Percentiles rank a stretch among this genome's conserved stretches.
Conservation (phyloP, 2,113 vertebrate species). For the Acrocephalus kingi region DNA sequence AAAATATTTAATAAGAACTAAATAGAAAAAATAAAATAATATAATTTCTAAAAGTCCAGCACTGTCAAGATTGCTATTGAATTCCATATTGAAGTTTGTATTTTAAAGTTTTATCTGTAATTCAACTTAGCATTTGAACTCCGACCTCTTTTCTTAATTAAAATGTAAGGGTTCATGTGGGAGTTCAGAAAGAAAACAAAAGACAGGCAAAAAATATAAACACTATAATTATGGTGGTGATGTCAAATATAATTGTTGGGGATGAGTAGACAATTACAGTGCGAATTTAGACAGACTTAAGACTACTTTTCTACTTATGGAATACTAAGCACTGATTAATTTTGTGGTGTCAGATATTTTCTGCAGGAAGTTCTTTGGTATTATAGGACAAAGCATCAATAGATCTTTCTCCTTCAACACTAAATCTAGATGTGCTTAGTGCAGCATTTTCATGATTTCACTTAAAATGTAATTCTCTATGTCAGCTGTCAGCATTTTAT, state of each 20-base stretch:
- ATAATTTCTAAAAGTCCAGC: not conserved
- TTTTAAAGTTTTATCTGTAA: not conserved
- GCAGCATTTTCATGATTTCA: conserved; percentile 18
- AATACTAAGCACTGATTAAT: not conserved
- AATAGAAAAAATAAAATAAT: not conserved
- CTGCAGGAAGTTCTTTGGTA: not conserved
- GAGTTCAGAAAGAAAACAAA: not conserved
- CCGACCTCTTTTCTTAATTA: not conserved
- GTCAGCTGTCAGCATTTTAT: conserved; percentile 24
- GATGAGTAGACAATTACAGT: not conserved
- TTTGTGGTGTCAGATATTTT: not conserved
- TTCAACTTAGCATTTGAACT: not conserved
- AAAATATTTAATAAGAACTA: not conserved
- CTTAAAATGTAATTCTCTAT: not conserved
- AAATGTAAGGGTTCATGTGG: not conserved
- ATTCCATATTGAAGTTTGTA: not conserved
- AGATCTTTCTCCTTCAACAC: not conserved
- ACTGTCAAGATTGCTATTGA: not conserved
- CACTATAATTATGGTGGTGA: not conserved
- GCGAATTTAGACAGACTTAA: not conserved
- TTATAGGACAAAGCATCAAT: not conserved
- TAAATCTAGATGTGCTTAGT: not conserved
- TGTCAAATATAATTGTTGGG: not conserved
- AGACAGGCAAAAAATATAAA: not conserved
- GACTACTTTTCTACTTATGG: not conserved